phyloP scores from a whole-genome alignment of 2,888 invertebrate species.

The Xestia sexstrigata region DNA sequence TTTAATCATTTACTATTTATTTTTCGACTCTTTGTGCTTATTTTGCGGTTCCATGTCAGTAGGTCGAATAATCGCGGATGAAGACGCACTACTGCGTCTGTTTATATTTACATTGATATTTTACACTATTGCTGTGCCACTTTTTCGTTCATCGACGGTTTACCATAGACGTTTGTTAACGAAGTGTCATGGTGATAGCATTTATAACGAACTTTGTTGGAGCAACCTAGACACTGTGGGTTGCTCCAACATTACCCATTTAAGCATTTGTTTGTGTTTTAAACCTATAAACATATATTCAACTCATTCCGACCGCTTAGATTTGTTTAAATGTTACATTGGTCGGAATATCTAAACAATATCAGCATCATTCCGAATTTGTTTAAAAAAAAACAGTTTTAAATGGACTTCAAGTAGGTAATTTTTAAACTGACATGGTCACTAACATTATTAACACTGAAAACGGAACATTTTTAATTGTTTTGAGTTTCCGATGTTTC shows the following conservation, averaged over 20 bases:
- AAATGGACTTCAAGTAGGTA: background rate
- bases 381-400: background rate
- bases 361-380: background rate
- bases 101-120: conserved; percentile 36
- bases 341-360: background rate
- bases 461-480: no score
- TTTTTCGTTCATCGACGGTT: background rate
- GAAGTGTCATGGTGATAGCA: background rate
- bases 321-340: background rate
- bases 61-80: conserved; percentile 35
- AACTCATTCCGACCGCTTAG: background rate
- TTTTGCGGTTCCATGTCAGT: conserved; percentile 35
- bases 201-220: background rate
- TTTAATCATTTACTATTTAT: background rate
- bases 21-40: background rate
- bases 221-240: background rate
- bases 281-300: no score
- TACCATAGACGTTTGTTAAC: background rate
- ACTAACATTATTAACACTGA: no score
- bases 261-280: conserved; percentile 24
- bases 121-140: background rate
- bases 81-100: conserved; percentile 31
- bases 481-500: no score
- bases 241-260: no score
- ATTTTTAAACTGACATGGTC: no score